Evolutionary conservation across 2,888 invertebrate genomes (phyloP), one percentile per base, ranked within the genome.

Genomic region (Spisula subtruncata): DNA sequence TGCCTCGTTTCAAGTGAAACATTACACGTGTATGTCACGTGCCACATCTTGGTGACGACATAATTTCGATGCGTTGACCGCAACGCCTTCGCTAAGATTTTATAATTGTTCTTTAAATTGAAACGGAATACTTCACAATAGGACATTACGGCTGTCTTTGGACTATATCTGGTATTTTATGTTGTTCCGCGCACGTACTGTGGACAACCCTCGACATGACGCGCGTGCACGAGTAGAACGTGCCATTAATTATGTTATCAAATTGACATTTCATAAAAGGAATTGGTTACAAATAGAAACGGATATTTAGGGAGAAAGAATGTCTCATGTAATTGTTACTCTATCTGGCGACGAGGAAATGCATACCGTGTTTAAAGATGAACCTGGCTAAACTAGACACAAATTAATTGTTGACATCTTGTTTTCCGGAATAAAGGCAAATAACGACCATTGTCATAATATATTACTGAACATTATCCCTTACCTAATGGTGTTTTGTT

Each of bases 171-270:
- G 32, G 75, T 48, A 20, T 87, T 66, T 87, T 83, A 87, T 83
- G 41, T 29, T 71, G 35, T 29, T 41, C 41, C 35, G 71, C 66
- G 48, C 83, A 66, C 54, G 66, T n/a, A 25, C 81, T 84, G 87
- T 87, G 86, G 88, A 89, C 41, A 89, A 87, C 79, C 54, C 81
- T 86, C 88, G 84, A 90, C 87, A 86, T 29, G 32, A 29, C 54
- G 85, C 90, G 84, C 90, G 90, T 89, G 90, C 82, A 8, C n/a
- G 16, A 20, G 51, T 20, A 25, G 29, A 75, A 12, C 32, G 25
- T 81, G 54, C 29, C 81, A 89, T 88, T 90, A 85, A 89, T 90
- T 88, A 90, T 87, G 18, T 86, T 87, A 75, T 90, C 89, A 83
- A 75, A 84, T 60, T 29, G n/a, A 35, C 60, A 25, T 10, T 60